These are phyloP conservation scores for Glaucopsyche alexis DNA, from an alignment of 2,888 invertebrate genomes.

Conservation along the genomic window DNA sequence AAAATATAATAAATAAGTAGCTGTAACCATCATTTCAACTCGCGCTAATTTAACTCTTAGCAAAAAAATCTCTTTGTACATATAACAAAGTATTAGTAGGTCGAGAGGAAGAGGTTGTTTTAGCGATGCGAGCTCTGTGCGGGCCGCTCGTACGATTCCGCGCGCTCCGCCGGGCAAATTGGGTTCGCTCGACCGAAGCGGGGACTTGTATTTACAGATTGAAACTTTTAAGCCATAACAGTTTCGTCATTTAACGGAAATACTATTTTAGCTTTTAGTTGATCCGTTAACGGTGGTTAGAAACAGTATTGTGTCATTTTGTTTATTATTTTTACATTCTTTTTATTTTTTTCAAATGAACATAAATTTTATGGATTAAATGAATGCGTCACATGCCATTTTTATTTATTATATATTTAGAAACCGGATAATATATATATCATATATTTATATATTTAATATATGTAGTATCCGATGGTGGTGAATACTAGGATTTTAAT, in stretches of 20 bases:
- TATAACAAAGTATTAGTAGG: slow-evolving; percentile 25
- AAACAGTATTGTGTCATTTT: neutral
- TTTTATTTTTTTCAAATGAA: neutral
- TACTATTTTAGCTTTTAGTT: slow-evolving; percentile 26
- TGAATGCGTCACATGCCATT: no score
- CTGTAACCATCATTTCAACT: neutral
- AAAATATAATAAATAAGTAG: neutral
- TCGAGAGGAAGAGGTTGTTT: slow-evolving; percentile 24
- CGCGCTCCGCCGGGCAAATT: slow-evolving; percentile 31
- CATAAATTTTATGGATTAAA: no score
- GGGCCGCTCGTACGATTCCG: slow-evolving; percentile 28
- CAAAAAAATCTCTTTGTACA: neutral
- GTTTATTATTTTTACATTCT: neutral
- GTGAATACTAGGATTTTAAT: no score
- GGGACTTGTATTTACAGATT: slow-evolving; percentile 30
- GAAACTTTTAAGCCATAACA: slow-evolving; percentile 33
- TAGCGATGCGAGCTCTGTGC: slow-evolving; percentile 15
- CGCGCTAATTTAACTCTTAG: neutral
- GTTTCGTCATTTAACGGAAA: slow-evolving; percentile 28
- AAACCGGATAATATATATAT: no score
- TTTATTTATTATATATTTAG: no score
- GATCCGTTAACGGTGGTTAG: slow-evolving; percentile 13
- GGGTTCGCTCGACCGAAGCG: slow-evolving; percentile 32
- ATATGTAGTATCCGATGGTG: no score
- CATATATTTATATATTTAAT: no score